Percentiles rank a stretch among this genome's conserved stretches.
Conservation (phyloP, 2,888 invertebrate genomes). For the Temnothorax ravouxi region DNA sequence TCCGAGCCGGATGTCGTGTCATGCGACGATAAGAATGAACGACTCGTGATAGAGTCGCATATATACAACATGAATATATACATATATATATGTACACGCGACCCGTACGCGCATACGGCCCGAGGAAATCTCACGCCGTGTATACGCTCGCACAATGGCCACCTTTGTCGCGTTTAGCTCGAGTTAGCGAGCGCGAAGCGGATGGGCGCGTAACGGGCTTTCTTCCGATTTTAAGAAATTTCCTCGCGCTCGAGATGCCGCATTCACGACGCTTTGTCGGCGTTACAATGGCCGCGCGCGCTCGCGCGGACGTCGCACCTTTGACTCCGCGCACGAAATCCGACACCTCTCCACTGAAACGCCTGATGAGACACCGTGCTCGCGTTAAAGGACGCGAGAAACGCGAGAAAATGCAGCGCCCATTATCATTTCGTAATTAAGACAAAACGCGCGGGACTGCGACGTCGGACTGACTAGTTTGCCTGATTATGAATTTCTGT, state of each 20-base stretch:
- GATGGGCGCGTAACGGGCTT: conserved; percentile 57
- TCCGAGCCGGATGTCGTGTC: conserved; percentile 67
- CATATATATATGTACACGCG: neutral
- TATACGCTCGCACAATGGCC: conserved; percentile 68
- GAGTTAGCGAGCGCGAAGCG: conserved; percentile 59
- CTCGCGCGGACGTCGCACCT: conserved; percentile 39
- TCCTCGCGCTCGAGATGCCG: conserved; percentile 57
- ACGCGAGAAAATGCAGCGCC: conserved; percentile 23
- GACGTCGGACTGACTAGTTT: conserved; percentile 40
- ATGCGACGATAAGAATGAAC: conserved; percentile 71
- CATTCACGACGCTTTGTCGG: conserved; percentile 69
- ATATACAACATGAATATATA: neutral
- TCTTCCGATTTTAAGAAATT: conserved; percentile 73
- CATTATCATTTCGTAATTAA: conserved; percentile 56
- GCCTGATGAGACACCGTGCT: conserved; percentile 44
- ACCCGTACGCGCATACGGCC: neutral
- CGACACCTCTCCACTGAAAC: conserved; percentile 27
- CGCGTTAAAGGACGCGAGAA: conserved; percentile 47
- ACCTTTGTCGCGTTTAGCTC: conserved; percentile 72
- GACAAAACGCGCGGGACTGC: conserved; percentile 40
- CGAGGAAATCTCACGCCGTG: conserved; percentile 71
- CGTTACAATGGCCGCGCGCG: conserved; percentile 63
- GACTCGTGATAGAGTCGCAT: conserved; percentile 35
- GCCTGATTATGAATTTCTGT: conserved; percentile 21
- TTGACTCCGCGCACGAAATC: conserved; percentile 51